Evolutionary conservation across 2,888 invertebrate species (phyloP).

Genomic region (Halictus quadricinctus): DNA sequence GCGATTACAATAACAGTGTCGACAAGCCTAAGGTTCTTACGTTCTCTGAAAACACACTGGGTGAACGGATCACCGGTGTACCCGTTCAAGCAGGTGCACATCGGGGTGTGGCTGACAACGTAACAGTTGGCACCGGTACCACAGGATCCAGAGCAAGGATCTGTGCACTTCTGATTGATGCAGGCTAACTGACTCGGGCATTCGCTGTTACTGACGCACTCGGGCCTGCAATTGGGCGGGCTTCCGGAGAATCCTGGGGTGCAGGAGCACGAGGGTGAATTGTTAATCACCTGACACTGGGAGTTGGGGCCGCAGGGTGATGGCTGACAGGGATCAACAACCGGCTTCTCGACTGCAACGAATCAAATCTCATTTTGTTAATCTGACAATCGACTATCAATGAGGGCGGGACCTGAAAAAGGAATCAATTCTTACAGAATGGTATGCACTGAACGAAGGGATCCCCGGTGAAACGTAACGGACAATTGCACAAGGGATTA

Average conservation of each 20-base stretch:
- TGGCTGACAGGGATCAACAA: constrained; percentile 88
- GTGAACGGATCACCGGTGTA: constrained; percentile 86
- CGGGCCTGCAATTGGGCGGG: constrained; percentile 87
- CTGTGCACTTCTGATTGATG: constrained; percentile 86
- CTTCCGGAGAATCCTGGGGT: constrained; percentile 85
- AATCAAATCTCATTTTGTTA: background rate
- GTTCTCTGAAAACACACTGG: constrained; percentile 81
- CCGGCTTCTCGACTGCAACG: constrained; percentile 70
- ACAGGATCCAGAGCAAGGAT: constrained; percentile 84
- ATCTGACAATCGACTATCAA: background rate
- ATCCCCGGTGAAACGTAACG: constrained; percentile 87
- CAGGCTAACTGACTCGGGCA: constrained; percentile 87
- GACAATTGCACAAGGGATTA: constrained; percentile 91
- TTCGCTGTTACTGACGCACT: constrained; percentile 88
- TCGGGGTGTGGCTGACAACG: constrained; percentile 83
- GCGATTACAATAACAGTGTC: background rate
- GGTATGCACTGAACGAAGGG: constrained; percentile 88
- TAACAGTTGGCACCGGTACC: constrained; percentile 82
- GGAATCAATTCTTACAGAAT: constrained; percentile 83
- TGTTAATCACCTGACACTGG: constrained; percentile 82
- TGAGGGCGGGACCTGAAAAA: constrained; percentile 21
- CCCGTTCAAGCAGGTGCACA: constrained; percentile 84
- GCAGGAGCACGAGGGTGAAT: constrained; percentile 84
- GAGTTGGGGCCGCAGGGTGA: constrained; percentile 91
- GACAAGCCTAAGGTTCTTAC: constrained; percentile 47